Base-by-base conservation (phyloP, 2,797 vertebrate genomes). In the Chloroceryle inda region DNA sequence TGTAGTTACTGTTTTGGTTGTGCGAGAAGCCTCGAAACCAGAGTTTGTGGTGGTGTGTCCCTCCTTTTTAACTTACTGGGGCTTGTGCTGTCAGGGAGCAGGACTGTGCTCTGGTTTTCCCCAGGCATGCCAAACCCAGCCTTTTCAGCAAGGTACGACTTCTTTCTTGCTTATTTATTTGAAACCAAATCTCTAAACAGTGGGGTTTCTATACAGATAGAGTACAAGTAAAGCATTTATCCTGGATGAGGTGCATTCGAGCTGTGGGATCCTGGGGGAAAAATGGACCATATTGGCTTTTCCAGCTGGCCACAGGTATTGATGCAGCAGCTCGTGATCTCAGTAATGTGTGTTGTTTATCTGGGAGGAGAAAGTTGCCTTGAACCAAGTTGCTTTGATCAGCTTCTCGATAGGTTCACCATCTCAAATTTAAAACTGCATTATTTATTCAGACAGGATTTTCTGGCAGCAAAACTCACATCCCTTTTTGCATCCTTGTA, bases 391-490 rank as follows among this genome's bases (percentile, higher is more conserved):
- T 37, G 37, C 37, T 37, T 37, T 37, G 45, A 91, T 91, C 47
- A 52, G 26, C 40, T 85, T 29, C 40, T 31, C 1, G 3, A n/a
- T 35, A 66, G 37, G 24, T 81, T 86, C 69, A 35, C 45, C 49
- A 42, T 68, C 79, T 91, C 56, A 74, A 74, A 92, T 80, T 64
- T 58, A 91, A 91, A 83, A 35, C 11, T 24, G 24, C 38, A 15
- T 79, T 89, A 89, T 87, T 94, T 85, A 76, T 75, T 92, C 81
- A 78, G 68, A 56, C 61, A 59, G 59, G 38, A 69, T 82, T 91
- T 92, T 69, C 74, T 93, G 63, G 62, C 73, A 81, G 77, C 49
- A 88, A 86, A 58, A n/a, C 29, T 44, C 7, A 0, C n/a, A 42
- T 79, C 63, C 22, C 49, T 56, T 80, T 81, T 68, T 56, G 53